Evolutionary conservation across 2,888 invertebrate genomes (phyloP).

Genomic region (Camptogramma bilineatum): DNA sequence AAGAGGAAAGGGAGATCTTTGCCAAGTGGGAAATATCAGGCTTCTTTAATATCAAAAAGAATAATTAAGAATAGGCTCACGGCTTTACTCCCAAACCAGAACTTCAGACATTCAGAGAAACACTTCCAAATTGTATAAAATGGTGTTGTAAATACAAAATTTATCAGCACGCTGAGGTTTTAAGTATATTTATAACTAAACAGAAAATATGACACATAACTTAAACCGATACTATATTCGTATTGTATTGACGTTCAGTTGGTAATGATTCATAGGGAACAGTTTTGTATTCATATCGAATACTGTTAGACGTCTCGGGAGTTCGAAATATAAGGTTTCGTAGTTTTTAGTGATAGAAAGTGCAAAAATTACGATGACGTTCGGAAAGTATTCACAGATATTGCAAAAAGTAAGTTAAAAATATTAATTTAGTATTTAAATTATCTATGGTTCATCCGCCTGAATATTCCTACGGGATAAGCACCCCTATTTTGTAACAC

Average conservation of each 20-base stretch:
- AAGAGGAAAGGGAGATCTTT: too few species aligned
- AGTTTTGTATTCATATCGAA: slow-evolving; percentile 31
- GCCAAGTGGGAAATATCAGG: too few species aligned
- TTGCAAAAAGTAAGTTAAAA: slow-evolving; percentile 57
- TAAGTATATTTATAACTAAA: slow-evolving; percentile 19
- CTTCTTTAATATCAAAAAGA: too few species aligned
- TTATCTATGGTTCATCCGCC: too few species aligned
- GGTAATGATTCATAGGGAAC: slow-evolving; percentile 54
- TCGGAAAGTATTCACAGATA: slow-evolving; percentile 63
- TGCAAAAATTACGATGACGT: slow-evolving; percentile 56
- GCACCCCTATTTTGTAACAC: too few species aligned
- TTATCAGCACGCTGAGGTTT: slow-evolving; percentile 1
- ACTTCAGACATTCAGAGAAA: too few species aligned
- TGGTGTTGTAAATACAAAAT: neutral
- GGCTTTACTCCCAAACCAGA: too few species aligned
- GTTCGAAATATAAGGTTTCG: slow-evolving; percentile 3
- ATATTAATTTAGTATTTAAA: neutral
- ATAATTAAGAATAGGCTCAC: too few species aligned
- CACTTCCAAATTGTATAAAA: too few species aligned
- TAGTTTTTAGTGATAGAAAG: slow-evolving; percentile 11
- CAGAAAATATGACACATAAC: slow-evolving; percentile 19
- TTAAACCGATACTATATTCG: slow-evolving; percentile 14
- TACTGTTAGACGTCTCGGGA: slow-evolving; percentile 29
- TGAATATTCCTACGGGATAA: too few species aligned
- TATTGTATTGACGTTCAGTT: slow-evolving; percentile 45